phyloP scores from a whole-genome alignment of 2,113 vertebrate genomes.

The Lynx canadensis region DNA sequence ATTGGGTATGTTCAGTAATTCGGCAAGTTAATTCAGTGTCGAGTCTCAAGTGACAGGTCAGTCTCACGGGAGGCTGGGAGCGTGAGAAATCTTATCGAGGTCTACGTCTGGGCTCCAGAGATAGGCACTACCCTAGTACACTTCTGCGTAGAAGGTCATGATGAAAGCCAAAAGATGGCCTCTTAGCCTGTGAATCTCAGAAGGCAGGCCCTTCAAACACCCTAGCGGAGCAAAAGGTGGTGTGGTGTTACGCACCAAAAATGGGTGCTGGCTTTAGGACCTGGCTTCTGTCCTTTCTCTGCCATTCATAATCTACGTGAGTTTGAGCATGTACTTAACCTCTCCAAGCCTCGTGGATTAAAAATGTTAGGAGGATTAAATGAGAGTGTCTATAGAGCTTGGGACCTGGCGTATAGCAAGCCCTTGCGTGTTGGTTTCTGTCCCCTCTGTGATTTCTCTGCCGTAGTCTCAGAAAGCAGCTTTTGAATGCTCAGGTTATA shows the following conservation, averaged over 20 bases:
- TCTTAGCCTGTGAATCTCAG: background rate
- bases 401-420: background rate
- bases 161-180: background rate
- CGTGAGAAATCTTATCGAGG: background rate
- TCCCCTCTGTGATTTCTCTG: constrained; percentile 48
- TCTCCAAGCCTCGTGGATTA: constrained; percentile 29
- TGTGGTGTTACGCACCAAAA: background rate
- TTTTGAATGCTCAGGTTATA: constrained; percentile 66
- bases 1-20: background rate
- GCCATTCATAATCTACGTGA: background rate
- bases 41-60: background rate
- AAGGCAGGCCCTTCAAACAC: background rate
- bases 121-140: background rate
- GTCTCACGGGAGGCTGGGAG: background rate
- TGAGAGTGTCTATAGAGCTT: background rate
- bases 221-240: background rate
- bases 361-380: constrained; percentile 33
- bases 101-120: background rate
- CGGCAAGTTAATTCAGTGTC: background rate
- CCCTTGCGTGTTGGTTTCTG: background rate
- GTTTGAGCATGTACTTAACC: background rate
- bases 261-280: background rate
- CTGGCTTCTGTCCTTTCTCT: background rate
- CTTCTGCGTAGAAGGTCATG: background rate
- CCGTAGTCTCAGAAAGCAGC: constrained; percentile 49